Evolutionary conservation across 2,797 vertebrate species (phyloP).

Genomic region (Enoplosus armatus): DNA sequence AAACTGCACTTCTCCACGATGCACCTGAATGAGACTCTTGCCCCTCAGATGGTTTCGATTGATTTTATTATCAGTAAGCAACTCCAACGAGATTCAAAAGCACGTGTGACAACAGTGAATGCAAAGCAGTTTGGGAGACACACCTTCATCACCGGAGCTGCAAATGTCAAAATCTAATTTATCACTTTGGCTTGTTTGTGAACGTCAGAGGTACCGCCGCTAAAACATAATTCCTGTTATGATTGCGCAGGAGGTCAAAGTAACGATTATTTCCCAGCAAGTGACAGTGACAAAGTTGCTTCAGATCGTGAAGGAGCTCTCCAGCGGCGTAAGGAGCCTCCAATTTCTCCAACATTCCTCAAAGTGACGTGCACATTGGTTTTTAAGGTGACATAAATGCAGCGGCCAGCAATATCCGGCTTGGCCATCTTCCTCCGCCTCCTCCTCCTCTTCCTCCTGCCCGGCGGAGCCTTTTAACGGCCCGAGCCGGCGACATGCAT

Average conservation of each 20-base stretch:
- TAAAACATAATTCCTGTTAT: constrained; percentile 33
- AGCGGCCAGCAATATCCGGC: constrained; percentile 39
- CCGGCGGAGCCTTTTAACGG: constrained; percentile 20
- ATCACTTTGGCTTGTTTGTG: constrained; percentile 41
- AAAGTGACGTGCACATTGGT: constrained; percentile 44
- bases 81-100: constrained; percentile 10
- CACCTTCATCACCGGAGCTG: neutral
- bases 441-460: constrained; percentile 2
- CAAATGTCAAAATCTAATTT: constrained; percentile 23
- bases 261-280: constrained; percentile 28
- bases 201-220: constrained; percentile 33
- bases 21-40: neutral
- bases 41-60: constrained; percentile 13
- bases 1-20: neutral
- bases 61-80: neutral
- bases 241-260: constrained; percentile 52
- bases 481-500: constrained; percentile 49
- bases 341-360: constrained; percentile 41
- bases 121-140: constrained; percentile 10
- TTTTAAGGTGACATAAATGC: constrained; percentile 59
- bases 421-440: constrained; percentile 4
- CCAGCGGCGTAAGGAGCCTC: constrained; percentile 1
- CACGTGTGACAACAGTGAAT: constrained; percentile 19
- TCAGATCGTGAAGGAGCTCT: constrained; percentile 19
- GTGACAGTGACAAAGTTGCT: constrained; percentile 36